These are phyloP conservation scores for Steinernema carpocapsae DNA, from an alignment of 2,888 invertebrate genomes.

Conservation along the genomic window DNA sequence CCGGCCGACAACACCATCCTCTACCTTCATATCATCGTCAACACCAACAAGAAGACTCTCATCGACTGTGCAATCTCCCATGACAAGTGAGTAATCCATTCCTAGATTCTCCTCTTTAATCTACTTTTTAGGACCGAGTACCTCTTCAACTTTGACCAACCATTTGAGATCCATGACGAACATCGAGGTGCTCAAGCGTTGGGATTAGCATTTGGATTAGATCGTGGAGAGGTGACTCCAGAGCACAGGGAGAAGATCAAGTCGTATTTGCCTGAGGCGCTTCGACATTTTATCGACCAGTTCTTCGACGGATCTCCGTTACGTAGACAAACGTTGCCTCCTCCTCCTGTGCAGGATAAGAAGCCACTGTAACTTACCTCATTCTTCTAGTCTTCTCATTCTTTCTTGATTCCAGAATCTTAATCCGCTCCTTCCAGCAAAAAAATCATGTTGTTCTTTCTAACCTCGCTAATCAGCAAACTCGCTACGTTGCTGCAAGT, in stretches of 20 bases:
- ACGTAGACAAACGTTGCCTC: neutral
- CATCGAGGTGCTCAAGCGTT: conserved; percentile 94
- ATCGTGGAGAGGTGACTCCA: conserved; percentile 77
- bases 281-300: conserved; percentile 62
- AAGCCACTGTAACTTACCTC: conserved; percentile 7
- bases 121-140: conserved; percentile 84
- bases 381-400: no score
- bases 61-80: conserved; percentile 98
- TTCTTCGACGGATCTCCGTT: conserved; percentile 49
- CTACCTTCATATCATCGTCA: conserved; percentile 94
- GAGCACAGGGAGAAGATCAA: conserved; percentile 57
- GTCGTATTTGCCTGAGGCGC: conserved; percentile 57
- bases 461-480: neutral
- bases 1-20: conserved; percentile 81
- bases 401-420: neutral
- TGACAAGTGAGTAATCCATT: conserved; percentile 82
- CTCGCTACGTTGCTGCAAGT: neutral
- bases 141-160: conserved; percentile 97
- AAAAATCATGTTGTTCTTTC: neutral
- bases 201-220: conserved; percentile 89
- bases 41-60: conserved; percentile 95
- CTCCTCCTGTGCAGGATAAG: neutral
- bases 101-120: neutral
- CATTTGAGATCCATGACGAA: conserved; percentile 99
- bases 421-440: neutral